phyloP scores from a whole-genome alignment of 2,113 vertebrate genomes.

The Marmota monax region DNA sequence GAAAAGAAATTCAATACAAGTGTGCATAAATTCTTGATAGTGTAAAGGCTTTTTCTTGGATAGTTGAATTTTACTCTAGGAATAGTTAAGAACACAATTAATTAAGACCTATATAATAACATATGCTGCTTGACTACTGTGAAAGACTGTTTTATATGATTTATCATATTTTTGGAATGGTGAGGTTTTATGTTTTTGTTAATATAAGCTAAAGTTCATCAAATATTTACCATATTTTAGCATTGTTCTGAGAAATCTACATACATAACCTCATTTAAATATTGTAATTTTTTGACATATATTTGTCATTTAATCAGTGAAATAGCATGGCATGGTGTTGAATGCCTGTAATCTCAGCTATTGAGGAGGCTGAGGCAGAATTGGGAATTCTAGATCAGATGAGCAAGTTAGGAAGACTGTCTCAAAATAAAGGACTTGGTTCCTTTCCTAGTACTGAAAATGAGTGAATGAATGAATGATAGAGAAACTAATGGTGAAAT shows the following conservation, averaged over 20 bases:
- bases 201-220: neutral
- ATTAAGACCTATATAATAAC: neutral
- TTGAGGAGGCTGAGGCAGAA: neutral
- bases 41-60: neutral
- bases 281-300: neutral
- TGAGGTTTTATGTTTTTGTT: slow-evolving; percentile 14
- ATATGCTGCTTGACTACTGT: neutral
- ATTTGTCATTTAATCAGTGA: slow-evolving; percentile 29
- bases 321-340: neutral
- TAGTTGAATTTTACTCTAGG: neutral
- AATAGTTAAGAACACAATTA: neutral
- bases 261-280: neutral
- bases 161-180: neutral
- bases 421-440: neutral
- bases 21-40: neutral
- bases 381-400: neutral
- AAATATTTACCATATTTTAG: neutral
- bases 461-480: too few species aligned
- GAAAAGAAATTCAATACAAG: neutral
- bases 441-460: neutral
- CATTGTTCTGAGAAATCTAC: neutral
- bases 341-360: neutral
- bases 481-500: neutral
- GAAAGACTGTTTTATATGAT: neutral
- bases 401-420: neutral